Base-by-base conservation (phyloP, 2,797 vertebrate species). In the Pangasius krempfi region DNA sequence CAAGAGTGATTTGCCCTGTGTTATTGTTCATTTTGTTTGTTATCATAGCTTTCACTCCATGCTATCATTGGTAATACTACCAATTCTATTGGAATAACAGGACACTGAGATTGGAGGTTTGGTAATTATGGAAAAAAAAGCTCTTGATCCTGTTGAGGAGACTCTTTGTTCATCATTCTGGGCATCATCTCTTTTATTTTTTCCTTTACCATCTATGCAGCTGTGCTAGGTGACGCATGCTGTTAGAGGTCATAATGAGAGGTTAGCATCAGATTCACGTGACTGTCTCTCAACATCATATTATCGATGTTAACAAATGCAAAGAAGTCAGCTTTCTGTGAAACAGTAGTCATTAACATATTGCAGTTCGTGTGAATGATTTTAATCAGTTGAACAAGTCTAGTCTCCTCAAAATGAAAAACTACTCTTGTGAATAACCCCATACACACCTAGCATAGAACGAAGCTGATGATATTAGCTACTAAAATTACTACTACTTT, bases 141-240 rank as follows among this genome's bases (percentile, higher is more conserved):
- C 91, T 90, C 85, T 85, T 92, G 90, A 92, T 86, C 91, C 91
- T 89, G 94, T 93, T 22, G 90, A 96, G 95, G 94, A 93, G 96
- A 96, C 96, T 87, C 78, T 91, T 80, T 90, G 82, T 91, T 89
- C 54, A 50, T 83, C 44, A 20, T 60, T 62, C 40, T n/a, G n/a
- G 13, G 22, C 52, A 66, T 84, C 18, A 50, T 52, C 3, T 27
- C 20, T 66, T 33, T 75, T 44, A 90, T 79, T 90, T 81, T 90
- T 47, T 78, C 58, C 9, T 75, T 91, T 83, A 72, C 54, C 87
- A 88, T 92, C 87, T 75, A 91, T 89, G 85, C 91, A 92, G 88
- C 92, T 92, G 89, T 91, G 89, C 91, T 93, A 92, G 93, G 93
- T 9, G 44, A 89, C 88, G 68, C 72, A 22, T 68, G 88, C 89